Conservation (phyloP, 1,140 invertebrate genomes). For the Bicyclus anynana region DNA sequence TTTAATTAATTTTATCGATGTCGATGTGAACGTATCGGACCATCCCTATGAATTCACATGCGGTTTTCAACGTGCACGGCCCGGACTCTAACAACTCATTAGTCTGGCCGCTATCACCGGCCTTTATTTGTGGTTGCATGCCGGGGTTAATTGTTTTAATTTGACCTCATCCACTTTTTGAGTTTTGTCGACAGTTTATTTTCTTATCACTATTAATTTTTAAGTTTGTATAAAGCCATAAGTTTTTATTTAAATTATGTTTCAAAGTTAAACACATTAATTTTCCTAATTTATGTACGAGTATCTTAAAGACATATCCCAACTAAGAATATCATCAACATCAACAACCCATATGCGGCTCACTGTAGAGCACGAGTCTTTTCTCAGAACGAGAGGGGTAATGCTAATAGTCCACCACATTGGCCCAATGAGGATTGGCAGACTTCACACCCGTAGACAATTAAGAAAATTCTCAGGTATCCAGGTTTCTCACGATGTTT, state of each 20-base stretch:
- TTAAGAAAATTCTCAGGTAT: no score
- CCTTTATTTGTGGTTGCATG: slow-evolving; percentile 49
- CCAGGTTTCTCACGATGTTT: no score
- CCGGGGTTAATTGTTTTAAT: slow-evolving; percentile 59
- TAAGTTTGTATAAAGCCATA: not conserved
- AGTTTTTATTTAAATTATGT: not conserved
- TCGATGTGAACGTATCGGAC: not conserved
- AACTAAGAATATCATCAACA: no score
- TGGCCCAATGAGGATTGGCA: no score
- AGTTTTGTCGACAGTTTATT: slow-evolving; percentile 22
- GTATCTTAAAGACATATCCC: no score
- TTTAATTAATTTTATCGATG: slow-evolving; percentile 1
- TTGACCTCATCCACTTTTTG: slow-evolving; percentile 32
- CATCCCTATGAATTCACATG: slow-evolving; percentile 40
- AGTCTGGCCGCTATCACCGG: slow-evolving; percentile 37
- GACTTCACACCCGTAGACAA: no score
- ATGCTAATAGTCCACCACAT: no score
- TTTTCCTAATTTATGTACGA: no score
- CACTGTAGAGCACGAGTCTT: no score
- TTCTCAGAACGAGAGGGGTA: no score
- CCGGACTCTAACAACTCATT: slow-evolving; percentile 62
- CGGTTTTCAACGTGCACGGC: slow-evolving; percentile 47
- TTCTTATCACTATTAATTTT: slow-evolving; percentile 10
- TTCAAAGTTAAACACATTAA: not conserved
- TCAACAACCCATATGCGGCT: no score